A percentile compares a stretch with the other conserved stretches of the same genome.
Evolutionary conservation across 53 echinoderm and acorn worm species (phyloP).

Genomic region (Holothuria scabra): DNA sequence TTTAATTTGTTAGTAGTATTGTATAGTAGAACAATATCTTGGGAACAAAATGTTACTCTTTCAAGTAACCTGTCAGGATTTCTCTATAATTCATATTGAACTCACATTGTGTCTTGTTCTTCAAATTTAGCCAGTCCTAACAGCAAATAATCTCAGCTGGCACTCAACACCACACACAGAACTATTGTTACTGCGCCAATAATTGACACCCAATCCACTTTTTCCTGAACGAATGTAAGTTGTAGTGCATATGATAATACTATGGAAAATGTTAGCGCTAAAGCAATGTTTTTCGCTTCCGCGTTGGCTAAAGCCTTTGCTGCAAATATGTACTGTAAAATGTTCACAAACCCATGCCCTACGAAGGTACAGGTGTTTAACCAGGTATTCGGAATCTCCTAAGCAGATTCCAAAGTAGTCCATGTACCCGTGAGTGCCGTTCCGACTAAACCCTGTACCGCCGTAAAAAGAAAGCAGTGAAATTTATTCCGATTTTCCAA

Average conservation of each 20-base stretch:
- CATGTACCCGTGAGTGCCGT: not conserved
- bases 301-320: not conserved
- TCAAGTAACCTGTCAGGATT: too few relatives aligned
- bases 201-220: not conserved
- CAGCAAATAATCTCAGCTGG: not conserved
- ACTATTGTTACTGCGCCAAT: not conserved
- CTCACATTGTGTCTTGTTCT: not conserved
- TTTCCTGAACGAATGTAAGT: not conserved
- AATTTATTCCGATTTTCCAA: not conserved
- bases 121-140: not conserved
- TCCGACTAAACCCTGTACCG: not conserved
- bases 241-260: not conserved
- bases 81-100: too few relatives aligned
- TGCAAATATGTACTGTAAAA: not conserved
- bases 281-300: not conserved
- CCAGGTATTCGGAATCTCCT: not conserved
- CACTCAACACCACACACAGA: not conserved
- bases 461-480: not conserved
- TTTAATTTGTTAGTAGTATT: too few relatives aligned
- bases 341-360: not conserved
- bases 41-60: too few relatives aligned
- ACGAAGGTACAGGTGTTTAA: not conserved
- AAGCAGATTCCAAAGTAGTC: slow-evolving; percentile 8
- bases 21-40: too few relatives aligned
- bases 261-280: not conserved